Evolutionary conservation across 1,140 invertebrate species (phyloP), one percentile per base, ranked within the genome.

Genomic region (Conus ventricosus): DNA sequence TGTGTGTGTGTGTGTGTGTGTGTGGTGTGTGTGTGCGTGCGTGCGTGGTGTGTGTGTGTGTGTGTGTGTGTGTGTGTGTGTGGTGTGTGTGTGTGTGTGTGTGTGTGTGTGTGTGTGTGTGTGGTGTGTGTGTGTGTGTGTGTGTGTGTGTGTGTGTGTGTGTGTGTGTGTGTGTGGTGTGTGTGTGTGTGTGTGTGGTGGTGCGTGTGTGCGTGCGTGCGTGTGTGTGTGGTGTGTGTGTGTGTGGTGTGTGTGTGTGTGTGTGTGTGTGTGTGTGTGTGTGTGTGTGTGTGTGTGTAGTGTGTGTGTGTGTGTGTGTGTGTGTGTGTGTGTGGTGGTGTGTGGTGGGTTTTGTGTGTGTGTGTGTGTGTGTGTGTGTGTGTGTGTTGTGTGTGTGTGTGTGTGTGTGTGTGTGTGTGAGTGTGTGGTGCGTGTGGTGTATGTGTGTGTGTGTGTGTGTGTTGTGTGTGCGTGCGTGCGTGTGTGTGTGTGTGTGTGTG

Each of bases 251-350:
- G 3, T 80, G 76, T 80, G 39, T 51, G 39, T 5, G n/a, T 80
- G 76, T 25, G n/a, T 80, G n/a, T 80, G 39, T 80, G n/a, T 27
- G n/a, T 25, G 76, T 80, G 76, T 51, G 76, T 80, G n/a, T n/a
- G 60, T 63, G 60, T 63, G 60, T 63, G 60, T 63, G 60, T 2
- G 39, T 51, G 39, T 80, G n/a, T 5, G n/a, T 80, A 3, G 3
- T n/a, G 76, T 80, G n/a, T 80, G 39, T 80, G n/a, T 51, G 39
- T 51, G 39, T 51, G n/a, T 80, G n/a, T 80, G 76, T 80, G 76
- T 80, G 76, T 23, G 39, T 80, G 76, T 80, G 76, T 51, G 39
- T 80, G 76, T 80, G 76, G n/a, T n/a, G n/a, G n/a, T n/a, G n/a
- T n/a, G n/a, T n/a, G n/a, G n/a, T n/a, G n/a, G n/a, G n/a, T n/a